Percentiles rank a stretch among this genome's conserved stretches.
phyloP scores from a whole-genome alignment of 2,113 vertebrate species.

The Clinocottus analis region DNA sequence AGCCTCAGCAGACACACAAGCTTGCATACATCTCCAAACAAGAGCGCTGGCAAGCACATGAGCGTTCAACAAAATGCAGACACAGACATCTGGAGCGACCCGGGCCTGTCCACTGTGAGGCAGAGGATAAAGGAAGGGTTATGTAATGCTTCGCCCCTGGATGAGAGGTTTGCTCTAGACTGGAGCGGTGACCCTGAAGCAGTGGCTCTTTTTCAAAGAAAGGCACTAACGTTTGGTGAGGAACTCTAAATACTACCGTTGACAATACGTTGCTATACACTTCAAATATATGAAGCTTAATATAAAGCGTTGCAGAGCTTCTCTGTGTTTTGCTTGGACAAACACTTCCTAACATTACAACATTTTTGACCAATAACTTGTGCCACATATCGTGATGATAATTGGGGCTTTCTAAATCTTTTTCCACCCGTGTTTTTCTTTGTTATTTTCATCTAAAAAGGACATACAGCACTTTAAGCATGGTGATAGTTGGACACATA shows the following conservation, averaged over 20 bases:
- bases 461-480: neutral
- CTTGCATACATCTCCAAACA: slow-evolving; percentile 30
- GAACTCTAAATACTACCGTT: neutral
- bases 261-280: neutral
- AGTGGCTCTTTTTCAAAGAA: slow-evolving; percentile 33
- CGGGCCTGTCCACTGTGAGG: slow-evolving; percentile 29
- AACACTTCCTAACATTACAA: neutral
- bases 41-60: slow-evolving; percentile 6
- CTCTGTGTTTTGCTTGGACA: too few species aligned
- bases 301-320: neutral
- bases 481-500: neutral
- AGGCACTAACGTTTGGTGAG: slow-evolving; percentile 17
- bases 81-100: slow-evolving; percentile 47
- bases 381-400: neutral
- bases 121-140: slow-evolving; percentile 51
- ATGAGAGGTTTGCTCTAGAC: slow-evolving; percentile 35
- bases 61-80: slow-evolving; percentile 18
- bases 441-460: neutral
- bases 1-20: slow-evolving; percentile 20
- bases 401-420: neutral
- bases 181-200: slow-evolving; percentile 42
- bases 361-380: neutral
- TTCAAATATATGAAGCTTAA: neutral
- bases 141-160: slow-evolving; percentile 47
- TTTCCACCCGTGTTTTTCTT: neutral